These are phyloP conservation scores for Operophtera brumata DNA, from an alignment of 2,888 invertebrate genomes.

Conservation along the genomic window DNA sequence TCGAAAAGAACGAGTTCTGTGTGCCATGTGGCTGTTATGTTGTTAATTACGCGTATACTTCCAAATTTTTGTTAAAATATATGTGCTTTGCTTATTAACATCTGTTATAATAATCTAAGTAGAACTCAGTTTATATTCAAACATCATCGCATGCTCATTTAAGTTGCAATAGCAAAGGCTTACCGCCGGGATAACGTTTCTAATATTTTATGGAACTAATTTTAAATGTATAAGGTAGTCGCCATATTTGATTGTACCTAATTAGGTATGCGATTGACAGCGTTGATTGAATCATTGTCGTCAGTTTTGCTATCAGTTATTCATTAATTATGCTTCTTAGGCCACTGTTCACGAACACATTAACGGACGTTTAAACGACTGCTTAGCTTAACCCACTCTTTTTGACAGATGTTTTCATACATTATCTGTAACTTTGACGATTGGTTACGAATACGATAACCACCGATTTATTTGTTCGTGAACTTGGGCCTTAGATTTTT, in stretches of 20 bases:
- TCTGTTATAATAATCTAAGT: too few species aligned
- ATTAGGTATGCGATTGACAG: constrained; percentile 15
- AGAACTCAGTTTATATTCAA: constrained; percentile 19
- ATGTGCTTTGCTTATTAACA: too few species aligned
- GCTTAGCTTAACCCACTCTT: too few species aligned
- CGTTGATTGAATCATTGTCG: not conserved
- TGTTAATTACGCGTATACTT: not conserved
- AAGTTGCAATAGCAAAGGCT: constrained; percentile 12
- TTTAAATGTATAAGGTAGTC: constrained; percentile 33
- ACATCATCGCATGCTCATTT: constrained; percentile 25
- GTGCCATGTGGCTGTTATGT: constrained; percentile 1
- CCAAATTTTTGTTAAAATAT: not conserved
- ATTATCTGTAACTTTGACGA: too few species aligned
- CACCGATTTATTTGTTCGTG: too few species aligned
- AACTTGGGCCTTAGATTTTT: too few species aligned
- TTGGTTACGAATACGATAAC: too few species aligned
- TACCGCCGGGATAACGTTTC: constrained; percentile 28
- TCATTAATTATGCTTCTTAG: not conserved
- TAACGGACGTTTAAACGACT: too few species aligned
- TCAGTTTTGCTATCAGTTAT: not conserved
- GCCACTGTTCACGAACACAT: too few species aligned
- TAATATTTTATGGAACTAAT: constrained; percentile 40
- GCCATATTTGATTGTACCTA: constrained; percentile 18
- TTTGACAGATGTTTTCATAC: too few species aligned
- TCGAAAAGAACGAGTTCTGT: constrained; percentile 7